Base-by-base conservation (phyloP, 2,797 vertebrate genomes). In the Oreortyx pictus region DNA sequence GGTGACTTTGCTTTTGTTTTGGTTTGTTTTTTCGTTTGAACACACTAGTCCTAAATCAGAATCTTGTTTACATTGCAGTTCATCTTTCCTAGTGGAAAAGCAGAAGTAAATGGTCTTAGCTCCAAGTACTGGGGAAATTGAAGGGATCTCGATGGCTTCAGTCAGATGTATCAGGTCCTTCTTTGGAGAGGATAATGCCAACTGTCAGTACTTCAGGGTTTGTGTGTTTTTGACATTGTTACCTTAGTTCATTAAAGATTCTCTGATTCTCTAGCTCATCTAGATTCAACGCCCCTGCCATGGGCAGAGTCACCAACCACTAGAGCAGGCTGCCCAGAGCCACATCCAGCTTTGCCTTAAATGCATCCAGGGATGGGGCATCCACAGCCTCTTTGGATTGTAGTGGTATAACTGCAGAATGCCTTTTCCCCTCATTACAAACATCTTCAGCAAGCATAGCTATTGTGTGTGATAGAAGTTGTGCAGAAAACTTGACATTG, bases 381-480 rank as follows among this genome's bases (percentile, higher is more conserved):
- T 41, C 12, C 39, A 41, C 39, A 41, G 5, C 39, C 12, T 41
- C 39, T 41, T 41, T 41, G 39, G 39, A 13, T 57, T 67, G 37
- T 46, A 33, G 16, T 46, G 18, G 39, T 78, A 1, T 0, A 66
- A 14, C 54, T 56, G 59, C 59, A 88, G 75, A 89, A 71, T 29
- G 22, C 7, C 1, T 56, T 83, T 82, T 74, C 7, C 10, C 18
- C 25, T 71, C 9, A 1, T 71, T 66, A 6, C 59, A 72, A 74
- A 90, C 35, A 56, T 44, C 54, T 61, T 70, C 54, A 72, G 82
- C 83, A 72, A 60, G 22, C 65, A 8, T 24, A 31, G 49, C 64
- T 49, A 52, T 31, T 0, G 0, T n/a, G 16, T 35, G 52, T 64
- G 52, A 12, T 50, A 8, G 50, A 14, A n/a, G 22, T 2, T 20